Conservation (phyloP, 2,888 invertebrate species). For the Heliconius erato region DNA sequence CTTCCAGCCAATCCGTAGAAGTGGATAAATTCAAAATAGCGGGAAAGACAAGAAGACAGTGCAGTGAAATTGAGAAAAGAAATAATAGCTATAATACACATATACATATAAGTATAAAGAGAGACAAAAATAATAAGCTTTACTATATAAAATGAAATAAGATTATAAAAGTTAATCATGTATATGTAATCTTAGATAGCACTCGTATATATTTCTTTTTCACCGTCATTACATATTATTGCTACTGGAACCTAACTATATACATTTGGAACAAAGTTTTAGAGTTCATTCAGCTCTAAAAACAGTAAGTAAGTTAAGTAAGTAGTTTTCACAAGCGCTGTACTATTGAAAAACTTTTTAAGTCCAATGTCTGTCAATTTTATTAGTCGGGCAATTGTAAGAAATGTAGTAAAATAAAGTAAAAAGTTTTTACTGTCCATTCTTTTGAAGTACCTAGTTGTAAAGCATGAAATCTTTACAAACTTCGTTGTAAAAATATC, state of each 20-base stretch:
- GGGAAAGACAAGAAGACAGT: no score
- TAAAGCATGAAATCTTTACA: not conserved
- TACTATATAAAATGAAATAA: no score
- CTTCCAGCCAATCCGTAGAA: no score
- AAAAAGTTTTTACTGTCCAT: not conserved
- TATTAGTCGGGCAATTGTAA: slow-evolving; percentile 3
- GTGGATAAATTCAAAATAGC: no score
- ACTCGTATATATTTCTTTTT: no score
- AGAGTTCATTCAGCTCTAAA: not conserved
- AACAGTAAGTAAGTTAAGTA: slow-evolving; percentile 15
- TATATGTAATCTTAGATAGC: no score
- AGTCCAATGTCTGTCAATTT: slow-evolving; percentile 10
- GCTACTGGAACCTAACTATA: not conserved
- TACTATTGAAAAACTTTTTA: slow-evolving; percentile 10
- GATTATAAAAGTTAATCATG: no score
- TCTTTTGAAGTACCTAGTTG: not conserved
- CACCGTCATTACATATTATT: not conserved
- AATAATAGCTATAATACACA: no score
- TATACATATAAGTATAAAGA: no score
- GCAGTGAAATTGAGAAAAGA: no score
- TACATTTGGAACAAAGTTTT: not conserved
- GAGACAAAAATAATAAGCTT: no score
- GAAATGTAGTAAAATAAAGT: slow-evolving; percentile 2
- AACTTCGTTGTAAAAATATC: not conserved
- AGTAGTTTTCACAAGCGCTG: slow-evolving; percentile 10